These are phyloP conservation scores for Hypanus sabinus DNA, from an alignment of 2,113 vertebrate genomes.

Conservation along the genomic window DNA sequence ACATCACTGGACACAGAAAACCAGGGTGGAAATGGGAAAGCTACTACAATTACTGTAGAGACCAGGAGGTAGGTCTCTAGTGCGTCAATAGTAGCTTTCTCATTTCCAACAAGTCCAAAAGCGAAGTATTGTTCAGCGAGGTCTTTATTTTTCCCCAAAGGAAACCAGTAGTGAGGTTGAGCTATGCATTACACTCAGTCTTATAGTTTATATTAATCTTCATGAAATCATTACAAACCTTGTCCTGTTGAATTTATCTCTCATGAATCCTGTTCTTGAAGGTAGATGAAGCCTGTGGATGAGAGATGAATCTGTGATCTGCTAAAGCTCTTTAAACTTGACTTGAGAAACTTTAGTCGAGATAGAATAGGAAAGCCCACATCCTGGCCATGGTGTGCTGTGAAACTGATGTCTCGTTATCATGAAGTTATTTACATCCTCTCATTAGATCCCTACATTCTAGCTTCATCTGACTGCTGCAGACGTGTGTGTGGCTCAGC, in stretches of 20 bases:
- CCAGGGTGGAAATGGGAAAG: background rate
- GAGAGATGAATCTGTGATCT: background rate
- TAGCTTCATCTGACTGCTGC: background rate
- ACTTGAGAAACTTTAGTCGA: background rate
- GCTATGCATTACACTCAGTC: background rate
- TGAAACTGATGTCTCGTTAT: background rate
- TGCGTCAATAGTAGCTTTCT: background rate
- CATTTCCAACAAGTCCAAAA: background rate
- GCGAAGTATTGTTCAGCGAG: background rate
- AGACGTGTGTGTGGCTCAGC: background rate
- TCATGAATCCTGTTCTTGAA: background rate
- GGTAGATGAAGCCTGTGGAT: background rate
- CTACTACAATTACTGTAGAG: background rate
- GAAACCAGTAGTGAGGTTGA: no score
- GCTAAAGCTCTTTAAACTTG: background rate
- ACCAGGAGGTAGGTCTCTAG: background rate
- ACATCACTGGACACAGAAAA: background rate
- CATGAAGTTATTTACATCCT: background rate
- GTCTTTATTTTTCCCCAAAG: background rate
- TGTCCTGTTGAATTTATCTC: background rate
- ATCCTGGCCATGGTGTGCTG: background rate
- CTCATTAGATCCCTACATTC: background rate
- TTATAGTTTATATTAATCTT: background rate
- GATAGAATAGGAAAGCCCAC: background rate
- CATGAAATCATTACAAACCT: background rate